These are phyloP conservation scores for Bimastos eiseni DNA, from an alignment of 2,888 invertebrate species.

Conservation along the genomic window DNA sequence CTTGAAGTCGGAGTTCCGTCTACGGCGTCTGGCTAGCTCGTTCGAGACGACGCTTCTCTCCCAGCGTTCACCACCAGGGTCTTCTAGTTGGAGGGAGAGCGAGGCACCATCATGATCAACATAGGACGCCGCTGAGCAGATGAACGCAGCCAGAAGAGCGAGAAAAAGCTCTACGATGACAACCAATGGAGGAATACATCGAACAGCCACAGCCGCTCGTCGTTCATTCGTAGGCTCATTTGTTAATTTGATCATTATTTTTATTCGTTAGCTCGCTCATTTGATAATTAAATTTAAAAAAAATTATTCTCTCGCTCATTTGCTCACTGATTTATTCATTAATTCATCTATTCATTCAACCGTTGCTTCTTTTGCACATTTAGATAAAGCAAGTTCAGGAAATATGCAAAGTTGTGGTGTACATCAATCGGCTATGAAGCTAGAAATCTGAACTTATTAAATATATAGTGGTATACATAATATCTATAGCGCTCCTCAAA, in stretches of 20 bases:
- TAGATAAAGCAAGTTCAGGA: too few relatives aligned
- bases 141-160: not conserved
- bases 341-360: too few relatives aligned
- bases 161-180: not conserved
- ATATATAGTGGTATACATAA: too few relatives aligned
- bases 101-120: fast-evolving
- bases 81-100: not conserved
- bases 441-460: too few relatives aligned
- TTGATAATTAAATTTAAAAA: too few relatives aligned
- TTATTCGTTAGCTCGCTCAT: too few relatives aligned
- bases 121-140: not conserved
- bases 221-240: not conserved
- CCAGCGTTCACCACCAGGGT: not conserved
- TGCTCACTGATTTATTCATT: too few relatives aligned
- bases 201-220: not conserved
- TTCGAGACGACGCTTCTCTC: not conserved
- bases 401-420: too few relatives aligned
- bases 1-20: not conserved
- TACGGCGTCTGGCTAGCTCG: not conserved
- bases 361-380: too few relatives aligned
- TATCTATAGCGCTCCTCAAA: too few relatives aligned
- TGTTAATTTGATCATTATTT: not conserved
- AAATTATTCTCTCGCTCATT: too few relatives aligned
- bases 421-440: too few relatives aligned
- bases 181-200: not conserved